Evolutionary conservation across 2,888 invertebrate genomes (phyloP).

Genomic region (Melanostoma scalare): DNA sequence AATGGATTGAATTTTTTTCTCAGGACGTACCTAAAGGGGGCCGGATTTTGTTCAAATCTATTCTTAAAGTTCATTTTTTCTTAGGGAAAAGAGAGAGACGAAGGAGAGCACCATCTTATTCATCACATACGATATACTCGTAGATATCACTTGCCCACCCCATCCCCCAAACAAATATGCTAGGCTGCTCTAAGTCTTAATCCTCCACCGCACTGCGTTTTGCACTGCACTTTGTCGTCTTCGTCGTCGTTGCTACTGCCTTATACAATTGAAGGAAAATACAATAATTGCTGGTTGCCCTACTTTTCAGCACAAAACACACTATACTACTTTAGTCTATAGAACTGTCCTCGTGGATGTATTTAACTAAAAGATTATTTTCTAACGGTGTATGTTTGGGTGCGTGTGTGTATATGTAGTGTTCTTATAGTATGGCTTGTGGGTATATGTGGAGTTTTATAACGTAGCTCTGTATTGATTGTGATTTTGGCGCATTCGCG

Average conservation of each 20-base stretch:
- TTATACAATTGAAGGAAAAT: constrained; percentile 50
- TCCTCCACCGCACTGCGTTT: constrained; percentile 52
- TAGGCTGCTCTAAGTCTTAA: constrained; percentile 50
- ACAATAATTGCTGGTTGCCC: constrained; percentile 67
- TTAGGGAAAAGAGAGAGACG: constrained; percentile 27
- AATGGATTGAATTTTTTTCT: constrained; percentile 29
- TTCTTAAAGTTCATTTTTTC: constrained; percentile 24
- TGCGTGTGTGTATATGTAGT: constrained; percentile 17
- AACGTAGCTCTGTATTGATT: constrained; percentile 43
- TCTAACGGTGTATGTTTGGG: constrained; percentile 5
- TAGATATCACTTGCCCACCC: constrained; percentile 17
- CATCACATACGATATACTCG: constrained; percentile 12
- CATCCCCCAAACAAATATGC: not conserved
- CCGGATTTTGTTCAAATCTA: constrained; percentile 59
- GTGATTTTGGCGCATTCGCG: constrained; percentile 64
- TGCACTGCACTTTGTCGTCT: constrained; percentile 33
- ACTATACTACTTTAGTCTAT: constrained; percentile 7
- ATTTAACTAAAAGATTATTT: constrained; percentile 30
- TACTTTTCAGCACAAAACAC: constrained; percentile 45
- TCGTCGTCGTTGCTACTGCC: constrained; percentile 19
- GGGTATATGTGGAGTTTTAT: not conserved
- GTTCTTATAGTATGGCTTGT: constrained; percentile 9
- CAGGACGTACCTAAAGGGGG: not conserved
- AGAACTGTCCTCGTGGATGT: constrained; percentile 6
- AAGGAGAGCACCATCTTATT: constrained; percentile 30